A percentile compares a stretch with the other conserved stretches of the same genome.
phyloP scores from a whole-genome alignment of 2,888 invertebrate species.

The Lordiphosa andalusiaca region DNA sequence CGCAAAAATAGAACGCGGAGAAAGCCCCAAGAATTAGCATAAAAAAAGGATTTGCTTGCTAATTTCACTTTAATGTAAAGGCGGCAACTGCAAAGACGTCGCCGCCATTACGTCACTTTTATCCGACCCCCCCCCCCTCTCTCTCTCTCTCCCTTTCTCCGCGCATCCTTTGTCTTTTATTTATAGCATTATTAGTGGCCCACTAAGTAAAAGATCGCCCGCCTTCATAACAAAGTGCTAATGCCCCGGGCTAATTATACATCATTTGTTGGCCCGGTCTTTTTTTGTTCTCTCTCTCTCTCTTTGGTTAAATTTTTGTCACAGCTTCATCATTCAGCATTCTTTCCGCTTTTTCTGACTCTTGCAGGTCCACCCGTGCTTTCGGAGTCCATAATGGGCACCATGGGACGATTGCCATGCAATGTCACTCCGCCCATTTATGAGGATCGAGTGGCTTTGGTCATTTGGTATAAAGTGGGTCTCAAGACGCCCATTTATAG shows the following conservation, averaged over 20 bases:
- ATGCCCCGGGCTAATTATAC: constrained; percentile 72
- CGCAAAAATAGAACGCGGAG: constrained; percentile 14
- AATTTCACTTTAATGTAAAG: constrained; percentile 71
- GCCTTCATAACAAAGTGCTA: constrained; percentile 72
- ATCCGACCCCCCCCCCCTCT: constrained; percentile 17
- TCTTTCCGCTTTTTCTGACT: constrained; percentile 4
- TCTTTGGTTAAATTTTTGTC: constrained; percentile 6
- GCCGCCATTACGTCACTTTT: constrained; percentile 72
- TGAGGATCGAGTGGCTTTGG: constrained; percentile 80
- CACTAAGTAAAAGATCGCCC: constrained; percentile 69
- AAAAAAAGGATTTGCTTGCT: constrained; percentile 74
- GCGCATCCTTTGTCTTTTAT: constrained; percentile 65
- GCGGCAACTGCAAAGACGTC: constrained; percentile 46
- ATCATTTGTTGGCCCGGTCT: constrained; percentile 64
- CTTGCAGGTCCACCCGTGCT: constrained; percentile 79
- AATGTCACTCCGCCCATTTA: constrained; percentile 80
- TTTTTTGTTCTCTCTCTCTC: constrained; percentile 4
- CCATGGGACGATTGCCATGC: constrained; percentile 79
- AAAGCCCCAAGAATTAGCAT: constrained; percentile 55
- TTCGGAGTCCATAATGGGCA: constrained; percentile 80
- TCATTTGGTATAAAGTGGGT: constrained; percentile 81
- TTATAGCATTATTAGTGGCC: constrained; percentile 72
- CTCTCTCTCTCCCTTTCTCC: constrained; percentile 5
- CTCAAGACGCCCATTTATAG: constrained; percentile 80
- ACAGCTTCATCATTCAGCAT: constrained; percentile 34